Conservation (phyloP, 1,140 invertebrate species). For the Hetaerina americana region DNA sequence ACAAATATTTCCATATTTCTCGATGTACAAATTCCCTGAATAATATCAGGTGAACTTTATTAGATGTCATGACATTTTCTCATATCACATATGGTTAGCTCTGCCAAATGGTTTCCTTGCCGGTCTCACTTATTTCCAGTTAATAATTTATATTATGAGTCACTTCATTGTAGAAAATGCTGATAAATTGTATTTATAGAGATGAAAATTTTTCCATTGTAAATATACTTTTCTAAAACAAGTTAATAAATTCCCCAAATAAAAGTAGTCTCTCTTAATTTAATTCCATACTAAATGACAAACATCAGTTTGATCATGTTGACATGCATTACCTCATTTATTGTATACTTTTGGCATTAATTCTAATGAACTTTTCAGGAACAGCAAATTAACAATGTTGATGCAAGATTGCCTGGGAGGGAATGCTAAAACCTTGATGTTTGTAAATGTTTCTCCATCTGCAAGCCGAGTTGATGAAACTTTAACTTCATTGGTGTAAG, state of each 20-base stretch:
- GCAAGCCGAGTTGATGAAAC: slow-evolving; percentile 36
- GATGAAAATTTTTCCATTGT: not conserved
- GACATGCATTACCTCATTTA: too few species aligned
- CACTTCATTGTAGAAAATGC: not conserved
- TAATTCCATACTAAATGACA: too few species aligned
- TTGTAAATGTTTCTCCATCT: slow-evolving; percentile 40
- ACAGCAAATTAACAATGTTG: slow-evolving; percentile 41
- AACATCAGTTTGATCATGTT: too few species aligned
- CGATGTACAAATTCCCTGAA: too few species aligned
- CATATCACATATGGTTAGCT: not conserved
- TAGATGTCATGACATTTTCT: too few species aligned
- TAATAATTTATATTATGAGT: not conserved
- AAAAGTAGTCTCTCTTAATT: too few species aligned
- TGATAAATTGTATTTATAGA: not conserved
- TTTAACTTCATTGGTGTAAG: slow-evolving; percentile 33
- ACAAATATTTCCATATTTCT: too few species aligned
- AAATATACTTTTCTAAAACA: too few species aligned
- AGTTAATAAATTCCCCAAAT: too few species aligned
- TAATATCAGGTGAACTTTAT: too few species aligned
- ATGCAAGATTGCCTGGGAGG: slow-evolving; percentile 42
- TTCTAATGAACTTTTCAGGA: slow-evolving; percentile 32
- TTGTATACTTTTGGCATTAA: not conserved
- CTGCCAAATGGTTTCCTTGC: too few species aligned
- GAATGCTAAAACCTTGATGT: slow-evolving; percentile 43
- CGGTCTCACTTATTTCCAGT: too few species aligned